Base-by-base conservation (phyloP, 2,113 vertebrate species). In the Oryzias melastigma region DNA sequence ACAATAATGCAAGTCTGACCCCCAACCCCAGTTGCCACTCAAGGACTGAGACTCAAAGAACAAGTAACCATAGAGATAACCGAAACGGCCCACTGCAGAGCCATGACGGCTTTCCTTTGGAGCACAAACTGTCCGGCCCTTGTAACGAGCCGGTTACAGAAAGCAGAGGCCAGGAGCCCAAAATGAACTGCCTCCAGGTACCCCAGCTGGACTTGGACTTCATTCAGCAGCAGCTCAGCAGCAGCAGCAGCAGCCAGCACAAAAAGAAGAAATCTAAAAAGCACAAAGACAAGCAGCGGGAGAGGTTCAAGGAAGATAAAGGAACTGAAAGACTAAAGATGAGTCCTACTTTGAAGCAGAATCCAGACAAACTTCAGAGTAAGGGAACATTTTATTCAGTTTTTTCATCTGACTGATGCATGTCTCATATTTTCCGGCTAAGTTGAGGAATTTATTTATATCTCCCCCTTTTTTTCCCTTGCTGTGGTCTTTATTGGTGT, bases 181-280 rank as follows among this genome's bases (percentile, higher is more conserved):
- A 78, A 62, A 52, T 53, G 40, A 73, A 27, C 62, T 55, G 27
- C 60, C 53, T 50, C 2, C 71, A 62, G 43, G 57, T 57, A 1
- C 51, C 64, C 1, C 73, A 68, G 57, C 18, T 15, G 1, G 56
- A 81, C 74, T 59, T 74, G 29, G 62, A 72, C 64, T 71, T 77
- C 52, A 5, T 62, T 48, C 81, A 81, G 12, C 72, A 81, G 65
- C 82, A 78, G 58, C 69, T 78, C 24, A 2, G 63, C 51, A 87
- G 35, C 35, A 35, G 35, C 35, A 35, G 8, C 35, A 35, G 52
- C 68, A 73, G 62, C 73, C 88, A 89, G 65, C 87, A 87, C 82
- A 87, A 54, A 61, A 92, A 86, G 83, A 91, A 91, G 71, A 92
- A 90, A 62, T 87, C 88, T 4, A 91, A 91, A 78, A 92, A 91